Conservation (phyloP, 2,113 vertebrate genomes). For the Bujurquina vittata region DNA sequence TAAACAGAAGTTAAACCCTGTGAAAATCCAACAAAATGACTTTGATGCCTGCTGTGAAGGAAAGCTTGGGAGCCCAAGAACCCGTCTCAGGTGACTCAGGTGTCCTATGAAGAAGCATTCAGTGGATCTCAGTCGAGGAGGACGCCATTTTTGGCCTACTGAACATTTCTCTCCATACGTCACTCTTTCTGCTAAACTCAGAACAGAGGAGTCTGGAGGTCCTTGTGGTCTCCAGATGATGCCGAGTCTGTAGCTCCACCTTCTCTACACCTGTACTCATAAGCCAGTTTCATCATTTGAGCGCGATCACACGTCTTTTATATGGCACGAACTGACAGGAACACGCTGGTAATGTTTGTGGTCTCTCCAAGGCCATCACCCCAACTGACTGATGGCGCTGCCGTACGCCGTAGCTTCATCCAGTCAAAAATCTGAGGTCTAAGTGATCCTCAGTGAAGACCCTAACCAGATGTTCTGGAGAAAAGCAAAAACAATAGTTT, state of each 20-base stretch:
- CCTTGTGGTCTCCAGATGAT: neutral
- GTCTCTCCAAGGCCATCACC: neutral
- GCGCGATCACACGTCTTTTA: neutral
- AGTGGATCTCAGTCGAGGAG: neutral
- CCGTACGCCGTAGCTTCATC: neutral
- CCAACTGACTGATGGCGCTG: too few species aligned
- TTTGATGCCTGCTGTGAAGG: neutral
- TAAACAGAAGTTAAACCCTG: neutral
- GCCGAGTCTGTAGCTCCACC: neutral
- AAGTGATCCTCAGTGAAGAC: neutral
- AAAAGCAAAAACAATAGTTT: neutral
- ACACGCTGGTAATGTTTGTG: neutral
- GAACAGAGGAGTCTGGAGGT: neutral
- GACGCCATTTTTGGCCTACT: accelerated
- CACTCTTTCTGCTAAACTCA: neutral
- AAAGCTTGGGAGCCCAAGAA: neutral
- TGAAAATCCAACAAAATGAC: neutral
- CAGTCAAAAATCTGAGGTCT: neutral
- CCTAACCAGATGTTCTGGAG: neutral
- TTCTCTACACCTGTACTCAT: neutral
- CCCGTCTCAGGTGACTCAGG: neutral
- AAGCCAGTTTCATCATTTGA: neutral
- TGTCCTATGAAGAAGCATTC: neutral
- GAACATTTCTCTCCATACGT: too few species aligned
- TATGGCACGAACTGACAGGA: neutral